These are phyloP conservation scores for Unio delphinus DNA, from an alignment of 2,888 invertebrate species.

Conservation along the genomic window DNA sequence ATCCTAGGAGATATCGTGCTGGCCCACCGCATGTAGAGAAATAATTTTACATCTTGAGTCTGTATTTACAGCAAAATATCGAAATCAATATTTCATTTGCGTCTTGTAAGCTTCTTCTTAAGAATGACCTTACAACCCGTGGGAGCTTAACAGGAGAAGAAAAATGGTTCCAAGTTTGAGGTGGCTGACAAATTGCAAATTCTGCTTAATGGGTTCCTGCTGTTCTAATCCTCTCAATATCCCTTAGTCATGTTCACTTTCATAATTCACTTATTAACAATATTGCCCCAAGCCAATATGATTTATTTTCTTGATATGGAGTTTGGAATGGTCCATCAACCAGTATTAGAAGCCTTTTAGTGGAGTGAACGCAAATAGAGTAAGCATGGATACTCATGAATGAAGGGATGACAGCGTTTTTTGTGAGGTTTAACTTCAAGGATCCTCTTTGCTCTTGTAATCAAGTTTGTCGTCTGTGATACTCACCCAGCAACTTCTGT, in stretches of 20 bases:
- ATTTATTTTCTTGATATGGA: slow-evolving; percentile 9
- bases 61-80: slow-evolving; percentile 18
- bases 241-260: slow-evolving; percentile 29
- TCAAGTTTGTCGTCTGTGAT: too few species aligned
- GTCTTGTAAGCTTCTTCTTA: not conserved
- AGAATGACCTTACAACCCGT: too few species aligned
- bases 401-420: too few species aligned
- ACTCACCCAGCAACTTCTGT: too few species aligned
- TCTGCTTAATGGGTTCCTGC: slow-evolving; percentile 30
- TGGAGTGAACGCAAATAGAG: too few species aligned
- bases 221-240: slow-evolving; percentile 24
- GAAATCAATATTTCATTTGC: slow-evolving; percentile 35
- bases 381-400: too few species aligned
- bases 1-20: slow-evolving; percentile 14
- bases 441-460: too few species aligned
- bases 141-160: too few species aligned
- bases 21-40: slow-evolving; percentile 5
- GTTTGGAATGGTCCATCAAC: not conserved
- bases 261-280: slow-evolving; percentile 34
- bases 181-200: slow-evolving; percentile 6
- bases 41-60: slow-evolving; percentile 4
- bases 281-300: slow-evolving; percentile 31
- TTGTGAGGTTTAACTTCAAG: too few species aligned
- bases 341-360: too few species aligned
- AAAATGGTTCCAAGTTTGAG: slow-evolving; percentile 3